phyloP scores from a whole-genome alignment of 2,888 invertebrate species.

The Cephus nigrinus region DNA sequence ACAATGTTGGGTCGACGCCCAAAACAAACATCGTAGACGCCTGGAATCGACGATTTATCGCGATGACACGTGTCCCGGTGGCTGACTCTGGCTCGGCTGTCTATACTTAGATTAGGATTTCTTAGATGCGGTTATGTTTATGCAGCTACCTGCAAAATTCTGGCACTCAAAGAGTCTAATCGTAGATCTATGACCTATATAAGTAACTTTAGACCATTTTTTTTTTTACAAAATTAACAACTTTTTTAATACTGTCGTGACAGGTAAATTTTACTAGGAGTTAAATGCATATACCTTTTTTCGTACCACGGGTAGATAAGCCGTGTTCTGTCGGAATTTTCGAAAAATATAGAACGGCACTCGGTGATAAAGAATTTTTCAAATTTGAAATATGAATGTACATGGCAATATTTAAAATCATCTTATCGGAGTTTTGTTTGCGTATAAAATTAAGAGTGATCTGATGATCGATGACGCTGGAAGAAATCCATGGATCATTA shows the following conservation, averaged over 20 bases:
- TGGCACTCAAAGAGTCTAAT: neutral
- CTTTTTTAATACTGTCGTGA: neutral
- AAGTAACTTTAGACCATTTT: neutral
- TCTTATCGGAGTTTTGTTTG: neutral
- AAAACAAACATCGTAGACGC: conserved; percentile 58
- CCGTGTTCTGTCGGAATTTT: neutral
- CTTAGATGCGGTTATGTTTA: neutral
- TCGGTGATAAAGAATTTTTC: neutral
- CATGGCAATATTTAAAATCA: no score
- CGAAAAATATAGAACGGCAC: neutral
- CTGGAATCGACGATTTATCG: conserved; percentile 64
- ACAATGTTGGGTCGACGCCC: conserved; percentile 42
- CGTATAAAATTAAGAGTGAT: neutral
- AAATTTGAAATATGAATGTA: neutral
- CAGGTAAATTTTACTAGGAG: neutral
- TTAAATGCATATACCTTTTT: neutral
- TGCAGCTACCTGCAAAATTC: neutral
- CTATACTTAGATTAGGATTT: neutral
- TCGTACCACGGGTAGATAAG: neutral
- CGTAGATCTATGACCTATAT: neutral
- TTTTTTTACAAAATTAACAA: neutral
- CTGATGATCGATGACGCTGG: neutral
- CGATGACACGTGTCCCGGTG: conserved; percentile 57
- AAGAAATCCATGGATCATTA: neutral
- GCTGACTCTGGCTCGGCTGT: neutral